Conservation (phyloP, 2,888 invertebrate species). For the Schizaphis graminum region DNA sequence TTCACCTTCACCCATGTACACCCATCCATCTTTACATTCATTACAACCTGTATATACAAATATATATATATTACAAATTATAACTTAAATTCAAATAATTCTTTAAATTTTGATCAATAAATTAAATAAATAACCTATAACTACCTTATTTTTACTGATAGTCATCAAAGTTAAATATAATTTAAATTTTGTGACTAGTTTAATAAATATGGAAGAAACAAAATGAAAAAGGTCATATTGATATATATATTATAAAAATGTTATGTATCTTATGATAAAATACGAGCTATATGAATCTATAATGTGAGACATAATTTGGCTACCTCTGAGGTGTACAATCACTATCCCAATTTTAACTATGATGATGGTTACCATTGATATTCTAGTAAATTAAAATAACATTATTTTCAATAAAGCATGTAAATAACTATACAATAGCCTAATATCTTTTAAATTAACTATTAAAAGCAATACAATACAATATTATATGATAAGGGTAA, state of each 20-base stretch:
- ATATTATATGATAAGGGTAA: too few relatives aligned
- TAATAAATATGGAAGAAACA: neutral
- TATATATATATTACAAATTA: neutral
- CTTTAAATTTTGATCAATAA: neutral
- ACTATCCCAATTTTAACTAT: neutral
- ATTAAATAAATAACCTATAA: neutral
- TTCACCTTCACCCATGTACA: constrained; percentile 76
- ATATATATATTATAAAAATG: too few relatives aligned
- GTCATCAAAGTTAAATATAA: neutral
- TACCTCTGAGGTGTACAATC: neutral
- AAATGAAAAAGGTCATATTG: too few relatives aligned
- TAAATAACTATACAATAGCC: neutral
- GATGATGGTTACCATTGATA: neutral
- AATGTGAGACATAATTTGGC: too few relatives aligned
- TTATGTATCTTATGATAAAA: too few relatives aligned
- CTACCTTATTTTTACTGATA: neutral
- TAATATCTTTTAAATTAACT: too few relatives aligned
- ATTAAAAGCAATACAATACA: too few relatives aligned
- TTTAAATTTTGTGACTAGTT: neutral
- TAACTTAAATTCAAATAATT: neutral
- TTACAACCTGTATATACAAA: constrained; percentile 73
- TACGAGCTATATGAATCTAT: too few relatives aligned
- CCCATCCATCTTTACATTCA: constrained; percentile 81
- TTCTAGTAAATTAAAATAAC: neutral
- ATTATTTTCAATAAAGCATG: neutral